A percentile compares a stretch with the other conserved stretches of the same genome.
phyloP scores from a whole-genome alignment of 2,113 vertebrate species.

The Oryzias curvinotus region DNA sequence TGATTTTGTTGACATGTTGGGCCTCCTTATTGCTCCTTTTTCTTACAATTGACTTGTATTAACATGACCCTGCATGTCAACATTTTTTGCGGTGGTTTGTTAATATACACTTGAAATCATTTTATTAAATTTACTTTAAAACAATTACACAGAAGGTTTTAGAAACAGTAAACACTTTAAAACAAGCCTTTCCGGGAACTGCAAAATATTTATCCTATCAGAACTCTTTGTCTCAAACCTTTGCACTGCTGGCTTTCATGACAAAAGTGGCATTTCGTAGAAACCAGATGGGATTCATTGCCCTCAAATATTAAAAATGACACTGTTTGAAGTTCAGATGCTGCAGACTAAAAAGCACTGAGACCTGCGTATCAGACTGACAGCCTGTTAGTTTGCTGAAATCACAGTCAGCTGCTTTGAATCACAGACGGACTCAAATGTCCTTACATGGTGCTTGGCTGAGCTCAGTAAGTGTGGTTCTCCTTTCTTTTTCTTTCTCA shows the following conservation, averaged over 20 bases:
- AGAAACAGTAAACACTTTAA: no score
- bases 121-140: no score
- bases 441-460: conserved; percentile 58
- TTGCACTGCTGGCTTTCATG: background rate
- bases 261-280: background rate
- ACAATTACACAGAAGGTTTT: no score
- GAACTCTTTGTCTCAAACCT: no score
- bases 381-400: conserved; percentile 34
- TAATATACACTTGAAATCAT: no score
- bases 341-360: background rate
- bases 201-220: no score
- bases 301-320: background rate
- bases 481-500: conserved; percentile 30
- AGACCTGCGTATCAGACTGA: background rate
- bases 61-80: no score
- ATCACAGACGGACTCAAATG: conserved; percentile 46
- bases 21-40: no score
- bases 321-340: background rate
- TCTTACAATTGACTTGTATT: no score
- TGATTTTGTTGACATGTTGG: no score
- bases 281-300: conserved; percentile 4
- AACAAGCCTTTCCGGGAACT: no score
- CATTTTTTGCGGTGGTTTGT: no score
- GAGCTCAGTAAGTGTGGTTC: conserved; percentile 25
- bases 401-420: conserved; percentile 58